Evolutionary conservation across 2,888 invertebrate species (phyloP).

Genomic region (Drosophila tanythrix): DNA sequence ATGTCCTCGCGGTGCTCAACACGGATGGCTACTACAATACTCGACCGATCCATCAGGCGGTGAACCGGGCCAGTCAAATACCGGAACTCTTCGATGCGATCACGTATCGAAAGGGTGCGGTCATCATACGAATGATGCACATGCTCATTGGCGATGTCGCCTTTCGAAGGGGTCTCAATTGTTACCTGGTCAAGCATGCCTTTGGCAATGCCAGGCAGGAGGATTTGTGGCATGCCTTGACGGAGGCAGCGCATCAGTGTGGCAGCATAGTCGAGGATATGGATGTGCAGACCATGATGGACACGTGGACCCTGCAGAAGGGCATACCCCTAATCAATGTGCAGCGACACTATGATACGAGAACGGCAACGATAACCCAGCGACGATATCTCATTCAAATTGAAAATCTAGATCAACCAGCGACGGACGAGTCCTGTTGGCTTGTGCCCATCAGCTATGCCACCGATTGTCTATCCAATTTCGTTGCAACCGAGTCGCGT

Average conservation of each 20-base stretch:
- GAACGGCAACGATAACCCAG: constrained; percentile 87
- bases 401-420: neutral
- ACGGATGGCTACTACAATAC: constrained; percentile 90
- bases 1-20: constrained; percentile 87
- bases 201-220: constrained; percentile 92
- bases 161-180: constrained; percentile 88
- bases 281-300: constrained; percentile 91
- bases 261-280: constrained; percentile 86
- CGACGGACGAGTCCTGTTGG: constrained; percentile 85
- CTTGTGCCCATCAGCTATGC: constrained; percentile 88
- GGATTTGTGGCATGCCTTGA: constrained; percentile 92
- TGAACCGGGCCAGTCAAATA: constrained; percentile 90
- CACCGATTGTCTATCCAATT: constrained; percentile 84
- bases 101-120: constrained; percentile 93
- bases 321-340: constrained; percentile 92
- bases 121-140: constrained; percentile 96
- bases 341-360: constrained; percentile 86
- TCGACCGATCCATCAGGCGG: constrained; percentile 90
- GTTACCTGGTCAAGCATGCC: constrained; percentile 88
- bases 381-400: constrained; percentile 80
- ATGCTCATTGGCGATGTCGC: constrained; percentile 92
- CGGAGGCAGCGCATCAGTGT: constrained; percentile 86
- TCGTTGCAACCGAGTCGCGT: constrained; percentile 85
- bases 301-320: constrained; percentile 93
- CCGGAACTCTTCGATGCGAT: constrained; percentile 93